These are phyloP conservation scores for Hirundo rustica DNA, from an alignment of 2,797 vertebrate species.

Conservation along the genomic window DNA sequence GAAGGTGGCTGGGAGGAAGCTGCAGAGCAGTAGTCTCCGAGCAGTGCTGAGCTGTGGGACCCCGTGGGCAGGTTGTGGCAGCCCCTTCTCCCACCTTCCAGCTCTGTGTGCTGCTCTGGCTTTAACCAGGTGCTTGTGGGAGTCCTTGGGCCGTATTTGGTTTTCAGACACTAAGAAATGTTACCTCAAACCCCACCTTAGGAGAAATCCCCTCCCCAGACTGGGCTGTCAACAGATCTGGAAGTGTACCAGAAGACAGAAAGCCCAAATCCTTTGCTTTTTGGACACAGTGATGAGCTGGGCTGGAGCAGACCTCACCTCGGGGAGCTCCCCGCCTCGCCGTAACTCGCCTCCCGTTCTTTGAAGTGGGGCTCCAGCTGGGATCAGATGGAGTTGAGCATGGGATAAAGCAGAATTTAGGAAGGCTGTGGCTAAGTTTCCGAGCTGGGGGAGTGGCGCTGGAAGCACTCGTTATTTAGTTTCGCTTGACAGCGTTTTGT, in stretches of 20 bases:
- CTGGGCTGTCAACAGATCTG: not conserved
- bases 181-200: conserved; percentile 22
- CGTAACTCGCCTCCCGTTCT: not conserved
- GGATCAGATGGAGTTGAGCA: not conserved
- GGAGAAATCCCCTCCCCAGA: not conserved
- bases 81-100: not conserved
- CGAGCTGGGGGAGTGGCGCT: not conserved
- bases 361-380: not conserved
- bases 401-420: not conserved
- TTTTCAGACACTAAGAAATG: conserved; percentile 3
- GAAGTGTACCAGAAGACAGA: not conserved
- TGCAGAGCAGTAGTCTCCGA: not conserved
- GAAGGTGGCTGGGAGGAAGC: not conserved
- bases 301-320: not conserved
- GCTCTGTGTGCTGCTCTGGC: not conserved
- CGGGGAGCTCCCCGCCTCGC: not conserved
- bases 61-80: not conserved
- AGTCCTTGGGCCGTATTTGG: not conserved
- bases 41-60: not conserved
- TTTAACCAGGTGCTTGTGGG: not conserved
- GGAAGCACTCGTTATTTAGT: not conserved
- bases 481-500: conserved; percentile 36
- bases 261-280: not conserved
- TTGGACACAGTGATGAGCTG: not conserved
- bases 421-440: not conserved